A percentile compares a stretch with the other conserved stretches of the same genome.
Evolutionary conservation across 2,888 invertebrate genomes (phyloP).

Genomic region (Mactromeris polynyma): DNA sequence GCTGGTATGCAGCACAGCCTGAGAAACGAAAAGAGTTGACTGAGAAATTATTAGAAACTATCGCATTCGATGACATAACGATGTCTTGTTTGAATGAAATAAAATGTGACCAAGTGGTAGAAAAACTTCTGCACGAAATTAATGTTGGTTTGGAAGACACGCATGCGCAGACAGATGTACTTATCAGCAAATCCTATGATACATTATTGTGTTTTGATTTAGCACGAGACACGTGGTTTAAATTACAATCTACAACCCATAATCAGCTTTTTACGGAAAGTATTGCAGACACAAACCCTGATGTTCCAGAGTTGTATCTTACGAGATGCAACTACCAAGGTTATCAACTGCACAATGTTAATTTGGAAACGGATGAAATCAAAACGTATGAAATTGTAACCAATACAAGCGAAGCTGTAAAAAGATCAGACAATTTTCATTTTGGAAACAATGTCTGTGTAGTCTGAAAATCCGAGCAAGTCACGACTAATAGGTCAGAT

Average conservation of each 20-base stretch:
- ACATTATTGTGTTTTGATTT: conserved; percentile 17
- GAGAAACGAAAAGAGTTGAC: not conserved
- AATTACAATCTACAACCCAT: not conserved
- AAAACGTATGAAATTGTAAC: not conserved
- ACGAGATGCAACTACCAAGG: too few species aligned
- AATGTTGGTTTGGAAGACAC: not conserved
- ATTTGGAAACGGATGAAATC: not conserved
- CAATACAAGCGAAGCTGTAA: not conserved
- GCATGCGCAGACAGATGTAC: not conserved
- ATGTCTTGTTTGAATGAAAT: not conserved
- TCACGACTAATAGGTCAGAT: too few species aligned
- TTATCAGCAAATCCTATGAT: not conserved
- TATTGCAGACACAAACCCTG: not conserved
- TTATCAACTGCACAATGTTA: not conserved
- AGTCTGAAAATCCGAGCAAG: not conserved
- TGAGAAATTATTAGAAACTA: conserved; percentile 4
- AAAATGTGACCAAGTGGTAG: not conserved
- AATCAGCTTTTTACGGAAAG: too few species aligned
- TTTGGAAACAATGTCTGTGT: not conserved
- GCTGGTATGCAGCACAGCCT: not conserved
- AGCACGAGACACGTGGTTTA: conserved; percentile 6
- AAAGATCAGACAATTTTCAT: not conserved
- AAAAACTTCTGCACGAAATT: not conserved
- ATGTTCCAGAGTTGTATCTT: not conserved
- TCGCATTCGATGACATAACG: conserved; percentile 16